phyloP scores from a whole-genome alignment of 2,113 vertebrate genomes.

The Lophotis ruficrista region DNA sequence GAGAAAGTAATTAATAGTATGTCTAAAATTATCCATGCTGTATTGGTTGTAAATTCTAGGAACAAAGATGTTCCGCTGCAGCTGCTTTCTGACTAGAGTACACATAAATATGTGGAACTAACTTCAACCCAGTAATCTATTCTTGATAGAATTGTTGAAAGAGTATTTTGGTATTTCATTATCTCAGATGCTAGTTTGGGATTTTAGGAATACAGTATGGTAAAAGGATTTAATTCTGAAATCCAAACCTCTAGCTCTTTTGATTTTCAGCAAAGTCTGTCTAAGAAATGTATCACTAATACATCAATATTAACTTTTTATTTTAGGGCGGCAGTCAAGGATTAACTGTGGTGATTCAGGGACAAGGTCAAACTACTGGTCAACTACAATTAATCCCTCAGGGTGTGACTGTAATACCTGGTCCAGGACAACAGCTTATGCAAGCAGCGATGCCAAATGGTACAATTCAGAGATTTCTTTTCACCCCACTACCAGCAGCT shows the following conservation, averaged over 20 bases:
- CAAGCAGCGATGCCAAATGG: constrained; percentile 98
- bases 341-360: constrained; percentile 97
- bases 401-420: constrained; percentile 92
- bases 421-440: constrained; percentile 97
- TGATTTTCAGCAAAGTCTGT: not conserved
- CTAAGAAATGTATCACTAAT: not conserved
- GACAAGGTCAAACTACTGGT: constrained; percentile 97
- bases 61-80: not conserved
- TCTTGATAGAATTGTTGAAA: not conserved
- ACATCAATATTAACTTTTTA: not conserved
- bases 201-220: not conserved
- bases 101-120: not conserved
- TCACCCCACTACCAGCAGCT: constrained; percentile 87
- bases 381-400: constrained; percentile 96
- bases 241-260: not conserved
- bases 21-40: not conserved
- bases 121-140: not conserved
- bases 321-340: constrained; percentile 91
- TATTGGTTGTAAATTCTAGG: not conserved
- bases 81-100: not conserved
- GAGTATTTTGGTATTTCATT: not conserved
- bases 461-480: constrained; percentile 96
- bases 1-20: not conserved
- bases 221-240: not conserved
- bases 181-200: not conserved